A percentile compares a stretch with the other conserved stretches of the same genome.
phyloP scores from a whole-genome alignment of 2,113 vertebrate species.

The Callionymus lyra region DNA sequence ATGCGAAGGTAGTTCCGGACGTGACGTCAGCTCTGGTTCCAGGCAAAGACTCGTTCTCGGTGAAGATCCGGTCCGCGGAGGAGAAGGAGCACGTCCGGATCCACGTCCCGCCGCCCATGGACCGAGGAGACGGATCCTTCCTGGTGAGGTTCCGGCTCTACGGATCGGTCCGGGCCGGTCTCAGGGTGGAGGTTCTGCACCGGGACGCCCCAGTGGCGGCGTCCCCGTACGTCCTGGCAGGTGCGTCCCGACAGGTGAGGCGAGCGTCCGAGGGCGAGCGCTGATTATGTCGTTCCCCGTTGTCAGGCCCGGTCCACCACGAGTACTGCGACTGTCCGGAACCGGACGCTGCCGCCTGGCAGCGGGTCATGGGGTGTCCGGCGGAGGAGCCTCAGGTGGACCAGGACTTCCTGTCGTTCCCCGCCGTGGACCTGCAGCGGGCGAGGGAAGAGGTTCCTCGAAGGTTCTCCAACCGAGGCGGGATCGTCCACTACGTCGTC shows the following conservation, averaged over 20 bases:
- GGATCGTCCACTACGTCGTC: conserved; percentile 83
- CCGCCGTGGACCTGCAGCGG: conserved; percentile 72
- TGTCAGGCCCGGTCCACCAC: conserved; percentile 79
- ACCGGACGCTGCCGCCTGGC: conserved; percentile 66
- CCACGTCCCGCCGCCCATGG: conserved; percentile 75
- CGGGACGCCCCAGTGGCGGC: conserved; percentile 69
- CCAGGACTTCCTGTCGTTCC: conserved; percentile 77
- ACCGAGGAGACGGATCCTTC: conserved; percentile 84
- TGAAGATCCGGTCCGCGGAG: conserved; percentile 73
- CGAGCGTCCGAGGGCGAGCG: too few species aligned
- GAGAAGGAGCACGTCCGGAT: conserved; percentile 71
- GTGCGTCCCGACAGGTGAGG: conserved; percentile 26
- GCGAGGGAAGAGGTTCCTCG: conserved; percentile 76
- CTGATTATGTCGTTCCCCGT: too few species aligned
- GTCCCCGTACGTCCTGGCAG: conserved; percentile 80
- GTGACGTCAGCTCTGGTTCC: not conserved
- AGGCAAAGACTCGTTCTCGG: conserved; percentile 77
- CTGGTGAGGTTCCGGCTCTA: conserved; percentile 82
- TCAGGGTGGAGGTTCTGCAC: conserved; percentile 76
- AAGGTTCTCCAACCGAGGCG: conserved; percentile 75
- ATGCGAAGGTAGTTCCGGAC: not conserved
- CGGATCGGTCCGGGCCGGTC: conserved; percentile 63
- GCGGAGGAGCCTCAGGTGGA: conserved; percentile 71
- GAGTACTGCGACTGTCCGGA: conserved; percentile 86
- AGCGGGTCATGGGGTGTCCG: conserved; percentile 70